Percentiles rank a stretch among this genome's conserved stretches.
Conservation (phyloP, 2,797 vertebrate genomes). For the Allobates femoralis region DNA sequence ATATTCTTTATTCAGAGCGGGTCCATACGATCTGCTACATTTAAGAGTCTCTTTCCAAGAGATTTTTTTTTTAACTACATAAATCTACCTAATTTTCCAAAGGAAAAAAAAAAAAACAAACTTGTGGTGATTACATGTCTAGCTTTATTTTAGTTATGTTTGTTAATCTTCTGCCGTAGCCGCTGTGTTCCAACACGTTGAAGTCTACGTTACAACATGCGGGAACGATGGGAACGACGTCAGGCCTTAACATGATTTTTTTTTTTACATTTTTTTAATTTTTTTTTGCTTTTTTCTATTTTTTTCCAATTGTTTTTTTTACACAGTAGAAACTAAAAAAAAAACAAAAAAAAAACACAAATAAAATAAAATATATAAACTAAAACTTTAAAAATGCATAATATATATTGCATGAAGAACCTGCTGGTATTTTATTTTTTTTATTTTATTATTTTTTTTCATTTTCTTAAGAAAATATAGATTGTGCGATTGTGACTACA, state of each 20-base stretch:
- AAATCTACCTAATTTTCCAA: slow-evolving; percentile 72
- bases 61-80: slow-evolving; percentile 69
- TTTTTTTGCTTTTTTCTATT: too few species aligned
- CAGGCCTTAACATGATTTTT: slow-evolving; percentile 78
- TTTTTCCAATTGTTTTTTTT: too few species aligned
- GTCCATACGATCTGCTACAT: slow-evolving; percentile 67
- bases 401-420: slow-evolving; percentile 91
- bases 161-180: slow-evolving; percentile 71
- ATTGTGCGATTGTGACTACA: slow-evolving; percentile 98
- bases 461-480: slow-evolving; percentile 96
- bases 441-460: slow-evolving; percentile 77
- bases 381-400: slow-evolving; percentile 90
- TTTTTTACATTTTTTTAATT: too few species aligned
- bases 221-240: slow-evolving; percentile 71
- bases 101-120: slow-evolving; percentile 9
- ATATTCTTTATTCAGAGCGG: slow-evolving; percentile 73
- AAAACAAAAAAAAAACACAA: slow-evolving; percentile 44
- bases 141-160: slow-evolving; percentile 64
- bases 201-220: slow-evolving; percentile 72
- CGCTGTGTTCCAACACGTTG: slow-evolving; percentile 72
- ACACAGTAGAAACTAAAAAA: slow-evolving; percentile 76
- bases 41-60: slow-evolving; percentile 74
- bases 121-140: background rate
- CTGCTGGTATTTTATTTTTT: slow-evolving; percentile 86
- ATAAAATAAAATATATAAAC: slow-evolving; percentile 84